Evolutionary conservation across 2,797 vertebrate genomes (phyloP).

Genomic region (Parotocinclus haroldoi): DNA sequence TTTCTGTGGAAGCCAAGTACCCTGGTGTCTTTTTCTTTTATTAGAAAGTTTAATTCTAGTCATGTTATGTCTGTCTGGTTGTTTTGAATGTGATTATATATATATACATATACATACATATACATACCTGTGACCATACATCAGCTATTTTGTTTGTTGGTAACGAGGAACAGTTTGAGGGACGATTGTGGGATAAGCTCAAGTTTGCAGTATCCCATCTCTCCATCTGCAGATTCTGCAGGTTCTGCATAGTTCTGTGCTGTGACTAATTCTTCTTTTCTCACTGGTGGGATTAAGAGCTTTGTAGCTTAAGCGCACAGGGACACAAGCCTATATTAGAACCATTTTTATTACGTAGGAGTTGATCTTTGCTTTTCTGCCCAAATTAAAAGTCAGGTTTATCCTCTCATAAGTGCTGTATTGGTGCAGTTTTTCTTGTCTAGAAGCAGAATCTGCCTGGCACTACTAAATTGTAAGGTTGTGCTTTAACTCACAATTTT

Average conservation of each 20-base stretch:
- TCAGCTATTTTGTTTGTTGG: too few relatives aligned
- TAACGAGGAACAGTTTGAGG: too few relatives aligned
- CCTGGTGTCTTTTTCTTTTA: too few relatives aligned
- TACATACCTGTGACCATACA: too few relatives aligned
- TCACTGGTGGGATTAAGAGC: slow-evolving; percentile 72
- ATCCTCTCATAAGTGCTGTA: slow-evolving; percentile 33
- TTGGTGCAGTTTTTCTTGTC: slow-evolving; percentile 35
- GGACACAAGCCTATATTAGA: slow-evolving; percentile 63
- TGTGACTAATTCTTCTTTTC: slow-evolving; percentile 66
- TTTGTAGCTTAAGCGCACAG: slow-evolving; percentile 69
- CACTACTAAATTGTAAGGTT: slow-evolving; percentile 52
- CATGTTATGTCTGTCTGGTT: too few relatives aligned
- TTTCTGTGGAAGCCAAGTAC: too few relatives aligned
- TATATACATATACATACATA: too few relatives aligned
- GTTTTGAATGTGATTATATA: too few relatives aligned
- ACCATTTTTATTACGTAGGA: slow-evolving; percentile 56
- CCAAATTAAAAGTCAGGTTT: slow-evolving; percentile 37
- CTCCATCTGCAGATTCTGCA: slow-evolving; percentile 57
- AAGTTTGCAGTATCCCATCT: slow-evolving; percentile 53
- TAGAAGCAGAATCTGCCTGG: slow-evolving; percentile 50
- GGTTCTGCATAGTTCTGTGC: slow-evolving; percentile 61
- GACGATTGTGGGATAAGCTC: background rate
- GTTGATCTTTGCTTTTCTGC: slow-evolving; percentile 55
- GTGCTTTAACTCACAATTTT: slow-evolving; percentile 59
- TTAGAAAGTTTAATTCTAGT: too few relatives aligned